These are phyloP conservation scores for Crambe crambe DNA, from an alignment of 37 sponge, comb jelly and placozoan genomes.

Conservation along the genomic window DNA sequence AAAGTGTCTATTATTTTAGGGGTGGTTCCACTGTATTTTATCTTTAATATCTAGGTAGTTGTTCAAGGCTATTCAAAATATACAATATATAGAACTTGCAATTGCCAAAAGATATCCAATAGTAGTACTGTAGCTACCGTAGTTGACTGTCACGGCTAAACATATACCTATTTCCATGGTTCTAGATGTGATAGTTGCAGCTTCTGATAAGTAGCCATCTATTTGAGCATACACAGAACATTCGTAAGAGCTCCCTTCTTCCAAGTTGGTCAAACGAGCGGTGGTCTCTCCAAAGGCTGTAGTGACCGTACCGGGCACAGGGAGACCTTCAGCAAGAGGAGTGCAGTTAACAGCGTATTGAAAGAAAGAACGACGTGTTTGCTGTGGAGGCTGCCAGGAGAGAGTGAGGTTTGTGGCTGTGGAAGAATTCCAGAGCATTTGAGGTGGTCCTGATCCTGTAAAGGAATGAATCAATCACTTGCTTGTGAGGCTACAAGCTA, in stretches of 20 bases:
- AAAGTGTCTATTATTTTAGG: too few relatives aligned
- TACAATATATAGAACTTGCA: too few relatives aligned
- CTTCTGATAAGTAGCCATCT: not conserved
- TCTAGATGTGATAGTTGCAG: not conserved
- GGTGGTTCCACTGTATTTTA: too few relatives aligned
- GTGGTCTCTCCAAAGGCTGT: not conserved
- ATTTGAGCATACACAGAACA: not conserved
- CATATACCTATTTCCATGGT: not conserved
- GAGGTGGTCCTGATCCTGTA: not conserved
- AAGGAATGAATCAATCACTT: too few relatives aligned
- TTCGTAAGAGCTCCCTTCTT: not conserved
- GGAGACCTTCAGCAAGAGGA: not conserved
- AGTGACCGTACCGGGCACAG: not conserved
- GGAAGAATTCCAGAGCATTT: not conserved
- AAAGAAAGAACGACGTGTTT: not conserved
- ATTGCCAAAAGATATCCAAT: too few relatives aligned
- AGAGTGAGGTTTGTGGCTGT: not conserved
- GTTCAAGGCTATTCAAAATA: too few relatives aligned
- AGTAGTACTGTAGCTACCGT: too few relatives aligned
- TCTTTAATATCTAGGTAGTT: too few relatives aligned
- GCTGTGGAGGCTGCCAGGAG: not conserved
- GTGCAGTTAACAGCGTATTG: not conserved
- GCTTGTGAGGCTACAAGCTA: too few relatives aligned
- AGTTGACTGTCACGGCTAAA: too few relatives aligned
- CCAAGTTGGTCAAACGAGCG: not conserved